Base-by-base conservation (phyloP, 1,140 invertebrate species). In the Ptiloglossa arizonensis region DNA sequence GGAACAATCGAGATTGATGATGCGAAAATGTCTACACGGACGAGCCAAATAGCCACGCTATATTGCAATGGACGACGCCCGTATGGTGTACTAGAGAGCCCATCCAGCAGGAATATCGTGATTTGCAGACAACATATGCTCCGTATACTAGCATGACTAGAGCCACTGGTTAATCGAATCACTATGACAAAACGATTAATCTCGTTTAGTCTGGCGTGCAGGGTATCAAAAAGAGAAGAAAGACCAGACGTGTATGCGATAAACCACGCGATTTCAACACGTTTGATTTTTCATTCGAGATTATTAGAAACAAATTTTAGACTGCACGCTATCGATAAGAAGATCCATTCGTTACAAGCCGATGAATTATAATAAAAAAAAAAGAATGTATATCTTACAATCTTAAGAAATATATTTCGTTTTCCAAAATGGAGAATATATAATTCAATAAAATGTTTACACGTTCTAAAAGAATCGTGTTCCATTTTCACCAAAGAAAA, bases 1-100 rank as follows among this genome's bases (percentile, higher is more conserved):
- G 57, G 54, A 52, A 68, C 72, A 64, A 79, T 85, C 59, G 54
- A 59, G 75, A 86, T 85, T 86, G 74, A 86, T 83, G 77, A 85
- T 60, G 38, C 56, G 74, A 85, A 85, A 85, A 80, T 86, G 74
- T 80, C 54, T 59, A 63, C 63, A 60, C 56, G 73, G 66, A 73
- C 56, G 19, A 22, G 5, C 22, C 50, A 11, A 0, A n/a, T 4
- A 2, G 0, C 35, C 38, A 41, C 35, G 63, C 35, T 54, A 63
- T 38, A 82, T 83, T 62, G 54, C 48, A 52, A 72, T 67, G 74
- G 68, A 79, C 59, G 63, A 69, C 68, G 35, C n/a, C 46, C 48
- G 62, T 35, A 44, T 60, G 19, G 79, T 29, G 41, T 48, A 62
- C 59, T 52, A n/a, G 69, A 38, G 13, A n/a, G 19, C 27, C 19